Base-by-base conservation (phyloP, 2,888 invertebrate species). In the Megamerina dolium region DNA sequence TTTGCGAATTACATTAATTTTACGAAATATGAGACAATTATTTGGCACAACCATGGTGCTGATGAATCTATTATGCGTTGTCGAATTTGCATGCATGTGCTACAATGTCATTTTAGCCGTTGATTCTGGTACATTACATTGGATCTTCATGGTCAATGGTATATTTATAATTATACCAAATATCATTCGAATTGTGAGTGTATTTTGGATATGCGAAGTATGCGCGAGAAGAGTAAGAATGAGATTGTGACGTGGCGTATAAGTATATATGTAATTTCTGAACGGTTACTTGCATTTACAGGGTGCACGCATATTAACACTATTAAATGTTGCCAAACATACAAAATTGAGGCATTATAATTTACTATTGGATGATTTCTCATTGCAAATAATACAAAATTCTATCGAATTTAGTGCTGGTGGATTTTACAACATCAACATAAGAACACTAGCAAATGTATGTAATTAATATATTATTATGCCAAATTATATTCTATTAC, bases 301-400 rank as follows among this genome's bases (percentile, higher is more conserved):
- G 37, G 26, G 14, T 12, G n/a, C 18, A 26, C 4, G 13, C 4
- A 23, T 37, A 23, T 14, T 37, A 5, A 12, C 13, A 4, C 5
- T 13, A 17, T 10, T 37, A 1, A 27, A 37, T 17, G 6, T 9
- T 12, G 17, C 13, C 8, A 37, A 23, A 17, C n/a, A 4, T 8
- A 26, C 8, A 8, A 8, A 8, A 23, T 23, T 10, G 8, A 23
- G 10, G 10, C 23, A 6, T 8, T 23, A 23, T 23, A 6, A 34
- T 18, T 34, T 34, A 20, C 9, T 34, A 12, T 19, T 46, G 4
- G 56, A 59, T 13, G 58, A 59, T 20, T 59, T 59, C 23, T 40
- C 49, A 8, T 34, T 62, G 33, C 64, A 64, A 33, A 50, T 61
- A 16, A 49, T 52, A 44, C 63, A 61, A 33, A 59, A 56, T 49